Conservation (phyloP, 1,140 invertebrate genomes). For the Diachasmimorpha longicaudata region DNA sequence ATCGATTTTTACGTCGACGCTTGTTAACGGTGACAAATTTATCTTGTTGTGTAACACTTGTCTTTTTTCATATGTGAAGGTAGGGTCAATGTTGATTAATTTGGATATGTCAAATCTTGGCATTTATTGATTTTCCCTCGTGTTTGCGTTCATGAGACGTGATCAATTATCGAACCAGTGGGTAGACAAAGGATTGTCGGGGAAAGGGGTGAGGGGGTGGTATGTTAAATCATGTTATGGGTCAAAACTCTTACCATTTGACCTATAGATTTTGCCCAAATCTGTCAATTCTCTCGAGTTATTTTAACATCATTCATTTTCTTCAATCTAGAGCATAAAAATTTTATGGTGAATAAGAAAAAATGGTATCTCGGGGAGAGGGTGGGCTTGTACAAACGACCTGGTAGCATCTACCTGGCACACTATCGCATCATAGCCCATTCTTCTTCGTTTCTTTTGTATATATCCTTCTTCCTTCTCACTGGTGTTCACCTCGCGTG, state of each 20-base stretch:
- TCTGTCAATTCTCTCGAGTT: too few species aligned
- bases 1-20: constrained; percentile 6
- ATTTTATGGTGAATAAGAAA: background rate
- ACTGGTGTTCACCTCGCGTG: constrained; percentile 6
- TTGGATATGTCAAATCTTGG: background rate
- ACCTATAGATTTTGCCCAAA: too few species aligned
- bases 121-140: background rate
- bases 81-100: background rate
- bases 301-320: background rate
- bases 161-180: background rate
- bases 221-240: too few species aligned
- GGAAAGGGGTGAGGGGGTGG: too few species aligned
- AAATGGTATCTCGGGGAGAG: background rate
- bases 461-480: background rate
- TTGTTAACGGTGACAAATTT: background rate
- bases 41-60: background rate
- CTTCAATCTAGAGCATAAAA: background rate
- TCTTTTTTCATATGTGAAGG: background rate
- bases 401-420: constrained; percentile 4
- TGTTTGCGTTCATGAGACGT: background rate
- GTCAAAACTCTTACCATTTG: too few species aligned
- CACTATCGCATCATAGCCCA: constrained; percentile 6
- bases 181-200: too few species aligned
- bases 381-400: background rate
- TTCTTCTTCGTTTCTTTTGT: constrained; percentile 10